Base-by-base conservation (phyloP, 2,888 invertebrate genomes). In the Drosophila tripunctata region DNA sequence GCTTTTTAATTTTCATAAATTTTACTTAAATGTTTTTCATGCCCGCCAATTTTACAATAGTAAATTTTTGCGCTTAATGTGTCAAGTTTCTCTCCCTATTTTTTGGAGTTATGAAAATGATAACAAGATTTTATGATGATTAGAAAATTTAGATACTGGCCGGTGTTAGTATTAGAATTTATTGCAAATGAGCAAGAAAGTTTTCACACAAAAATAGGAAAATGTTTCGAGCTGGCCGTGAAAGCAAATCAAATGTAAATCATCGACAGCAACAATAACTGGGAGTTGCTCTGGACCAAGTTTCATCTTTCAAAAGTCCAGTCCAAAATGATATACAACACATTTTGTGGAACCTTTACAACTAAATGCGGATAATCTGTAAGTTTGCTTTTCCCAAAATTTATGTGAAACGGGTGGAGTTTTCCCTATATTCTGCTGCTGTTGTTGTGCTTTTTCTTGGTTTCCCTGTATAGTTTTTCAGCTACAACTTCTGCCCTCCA, bases 1-100 rank as follows among this genome's bases (percentile, higher is more conserved):
- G 64, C 60, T 84, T 89, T 90, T 90, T 90, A 90, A 90, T 89
- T 90, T 89, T 89, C 89, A 89, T 89, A 90, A 89, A 89, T 89
- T 90, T 87, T 75, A 84, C 85, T 89, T 89, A 89, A 89, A 82
- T 86, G 75, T 71, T 75, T 67, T 68, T 19, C 41, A 14, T 44
- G 51, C 8, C 7, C 45, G 14, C 40, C 27, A 30, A 55, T 65
- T 55, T 45, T 43, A 24, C 44, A 65, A 63, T 69, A 76, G 67
- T 78, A 84, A 69, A 84, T 78, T 74, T 35, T 15, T 36, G 45
- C 63, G 83, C 82, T 85, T 85, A 85, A 82, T 78, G 83, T 87
- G 76, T 87, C 87, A 67, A 78, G 58, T 69, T 86, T 63, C 48
- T 41, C 7, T 22, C 17, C n/a, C 12, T 43, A 21, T 10, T 31